Conservation (phyloP, 2,888 invertebrate genomes). For the Athalia circularis region DNA sequence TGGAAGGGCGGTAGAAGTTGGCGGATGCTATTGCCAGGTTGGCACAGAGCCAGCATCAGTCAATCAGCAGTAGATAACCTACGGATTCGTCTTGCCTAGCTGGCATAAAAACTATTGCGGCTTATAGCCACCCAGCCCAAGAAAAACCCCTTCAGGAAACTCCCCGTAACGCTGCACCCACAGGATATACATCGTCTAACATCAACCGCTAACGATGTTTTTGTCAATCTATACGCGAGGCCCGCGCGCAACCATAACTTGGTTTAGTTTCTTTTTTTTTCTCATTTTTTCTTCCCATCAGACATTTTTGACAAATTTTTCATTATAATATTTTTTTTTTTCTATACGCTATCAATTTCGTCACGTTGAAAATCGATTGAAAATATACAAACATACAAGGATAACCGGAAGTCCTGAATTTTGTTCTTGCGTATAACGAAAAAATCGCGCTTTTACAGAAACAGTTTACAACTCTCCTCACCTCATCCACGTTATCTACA, state of each 20-base stretch:
- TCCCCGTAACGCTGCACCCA: constrained; percentile 48
- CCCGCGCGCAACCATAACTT: no score
- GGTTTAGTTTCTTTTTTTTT: no score
- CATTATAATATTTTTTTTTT: no score
- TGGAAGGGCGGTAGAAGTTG: constrained; percentile 28
- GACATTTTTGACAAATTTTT: no score
- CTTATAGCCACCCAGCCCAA: constrained; percentile 42
- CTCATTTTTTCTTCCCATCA: no score
- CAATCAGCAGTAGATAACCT: constrained; percentile 66
- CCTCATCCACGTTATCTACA: constrained; percentile 33
- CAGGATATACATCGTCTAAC: constrained; percentile 51
- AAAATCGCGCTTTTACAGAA: constrained; percentile 27
- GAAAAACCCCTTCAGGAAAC: constrained; percentile 50
- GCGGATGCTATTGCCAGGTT: constrained; percentile 56
- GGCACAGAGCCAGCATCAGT: constrained; percentile 63
- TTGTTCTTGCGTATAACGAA: no score
- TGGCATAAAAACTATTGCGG: constrained; percentile 42
- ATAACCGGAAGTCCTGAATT: no score
- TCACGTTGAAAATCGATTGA: no score
- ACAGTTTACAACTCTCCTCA: constrained; percentile 39
- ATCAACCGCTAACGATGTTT: constrained; percentile 27
- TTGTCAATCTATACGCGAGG: background rate
- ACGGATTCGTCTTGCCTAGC: constrained; percentile 50
- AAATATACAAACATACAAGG: no score
- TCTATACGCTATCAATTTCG: no score